These are phyloP conservation scores for Montipora foliosa DNA, from an alignment of 64 coral and sea anemone genomes.

Conservation along the genomic window DNA sequence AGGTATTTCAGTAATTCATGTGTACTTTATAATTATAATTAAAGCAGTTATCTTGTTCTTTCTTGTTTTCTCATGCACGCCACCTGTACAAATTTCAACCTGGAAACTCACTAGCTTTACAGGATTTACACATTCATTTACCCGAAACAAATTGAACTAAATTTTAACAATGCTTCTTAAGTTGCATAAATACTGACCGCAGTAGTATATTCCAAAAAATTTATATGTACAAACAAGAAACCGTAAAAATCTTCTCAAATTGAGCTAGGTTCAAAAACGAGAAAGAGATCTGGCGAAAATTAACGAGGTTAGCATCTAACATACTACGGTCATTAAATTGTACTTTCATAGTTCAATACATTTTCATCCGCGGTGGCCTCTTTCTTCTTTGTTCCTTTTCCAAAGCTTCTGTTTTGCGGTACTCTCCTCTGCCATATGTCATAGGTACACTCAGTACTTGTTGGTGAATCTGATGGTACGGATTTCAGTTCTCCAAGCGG, in stretches of 20 bases:
- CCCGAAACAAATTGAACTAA: not conserved
- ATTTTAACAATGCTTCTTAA: not conserved
- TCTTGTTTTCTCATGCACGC: not conserved
- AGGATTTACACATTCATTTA: slow-evolving; percentile 12
- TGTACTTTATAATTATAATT: not conserved
- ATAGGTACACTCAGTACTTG: slow-evolving; percentile 64
- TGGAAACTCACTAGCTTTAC: not conserved
- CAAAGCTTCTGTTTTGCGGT: slow-evolving; percentile 57
- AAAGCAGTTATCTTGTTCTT: not conserved
- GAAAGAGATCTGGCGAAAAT: too few relatives aligned
- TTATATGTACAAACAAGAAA: not conserved
- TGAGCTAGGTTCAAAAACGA: too few relatives aligned
- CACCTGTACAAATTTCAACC: not conserved
- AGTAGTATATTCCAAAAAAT: not conserved
- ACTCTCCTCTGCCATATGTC: slow-evolving; percentile 74
- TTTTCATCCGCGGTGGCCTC: not conserved
- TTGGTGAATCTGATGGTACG: slow-evolving; percentile 25
- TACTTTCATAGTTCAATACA: slow-evolving; percentile 50
- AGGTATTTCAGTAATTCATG: not conserved
- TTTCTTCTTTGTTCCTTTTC: slow-evolving; percentile 47
- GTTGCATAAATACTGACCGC: not conserved
- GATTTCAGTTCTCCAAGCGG: slow-evolving; percentile 57
- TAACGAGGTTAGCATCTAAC: not conserved
- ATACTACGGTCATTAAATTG: slow-evolving; percentile 3
- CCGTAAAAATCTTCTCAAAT: not conserved